A percentile compares a stretch with the other conserved stretches of the same genome.
phyloP scores from a whole-genome alignment of 2,888 invertebrate genomes.

The Microctonus brassicae region DNA sequence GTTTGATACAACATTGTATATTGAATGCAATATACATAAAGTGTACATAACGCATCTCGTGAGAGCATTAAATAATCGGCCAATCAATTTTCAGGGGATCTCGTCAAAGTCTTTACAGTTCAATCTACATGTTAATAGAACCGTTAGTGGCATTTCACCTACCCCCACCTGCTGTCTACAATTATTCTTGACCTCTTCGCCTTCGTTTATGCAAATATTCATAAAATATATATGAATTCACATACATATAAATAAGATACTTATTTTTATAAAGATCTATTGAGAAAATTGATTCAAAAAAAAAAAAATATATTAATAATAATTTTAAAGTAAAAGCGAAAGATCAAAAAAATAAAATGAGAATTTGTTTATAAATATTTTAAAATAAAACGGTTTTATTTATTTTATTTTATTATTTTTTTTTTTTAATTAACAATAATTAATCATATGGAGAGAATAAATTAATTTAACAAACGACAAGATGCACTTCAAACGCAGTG shows the following conservation, averaged over 20 bases:
- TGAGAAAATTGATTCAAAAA: too few species aligned
- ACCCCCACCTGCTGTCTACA: slow-evolving; percentile 44
- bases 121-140: slow-evolving; percentile 69
- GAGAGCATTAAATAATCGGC: slow-evolving; percentile 66
- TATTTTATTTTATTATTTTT: too few species aligned
- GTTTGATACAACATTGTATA: not conserved
- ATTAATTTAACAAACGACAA: not conserved
- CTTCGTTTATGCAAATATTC: slow-evolving; percentile 20
- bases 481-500: slow-evolving; percentile 16
- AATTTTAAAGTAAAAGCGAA: too few species aligned
- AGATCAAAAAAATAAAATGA: too few species aligned
- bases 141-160: slow-evolving; percentile 67
- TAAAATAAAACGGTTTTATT: too few species aligned
- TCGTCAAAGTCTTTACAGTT: slow-evolving; percentile 64
- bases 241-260: slow-evolving; percentile 13
- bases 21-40: slow-evolving; percentile 8
- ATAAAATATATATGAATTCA: slow-evolving; percentile 12
- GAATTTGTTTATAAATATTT: too few species aligned
- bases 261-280: not conserved
- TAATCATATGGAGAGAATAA: not conserved
- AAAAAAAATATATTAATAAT: too few species aligned
- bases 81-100: slow-evolving; percentile 64
- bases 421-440: not conserved
- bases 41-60: slow-evolving; percentile 42
- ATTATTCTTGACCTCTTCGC: slow-evolving; percentile 26